phyloP scores from a whole-genome alignment of 2,888 invertebrate genomes.

The Melipona beecheii region DNA sequence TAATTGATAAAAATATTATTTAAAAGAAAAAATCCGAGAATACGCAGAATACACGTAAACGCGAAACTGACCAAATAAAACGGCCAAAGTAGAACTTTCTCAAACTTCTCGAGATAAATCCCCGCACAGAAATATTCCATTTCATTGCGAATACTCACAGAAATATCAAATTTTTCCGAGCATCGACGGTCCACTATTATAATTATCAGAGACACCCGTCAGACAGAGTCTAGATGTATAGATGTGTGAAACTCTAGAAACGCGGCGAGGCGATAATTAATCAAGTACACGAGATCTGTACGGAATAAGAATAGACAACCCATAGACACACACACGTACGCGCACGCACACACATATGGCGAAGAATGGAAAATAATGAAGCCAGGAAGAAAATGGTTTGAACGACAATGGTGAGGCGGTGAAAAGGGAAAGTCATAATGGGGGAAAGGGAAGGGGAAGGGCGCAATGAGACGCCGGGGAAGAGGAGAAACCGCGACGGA shows the following conservation, averaged over 20 bases:
- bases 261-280: background rate
- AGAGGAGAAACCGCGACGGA: slow-evolving; percentile 29
- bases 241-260: background rate
- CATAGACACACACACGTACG: background rate
- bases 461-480: slow-evolving; percentile 16
- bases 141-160: background rate
- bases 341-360: background rate
- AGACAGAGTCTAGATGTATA: background rate
- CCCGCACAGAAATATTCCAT: background rate
- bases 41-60: no score
- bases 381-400: slow-evolving; percentile 21
- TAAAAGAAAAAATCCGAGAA: no score
- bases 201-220: background rate
- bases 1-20: no score
- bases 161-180: background rate
- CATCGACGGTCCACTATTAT: background rate
- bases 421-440: slow-evolving; percentile 38
- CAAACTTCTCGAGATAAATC: no score
- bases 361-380: slow-evolving; percentile 41
- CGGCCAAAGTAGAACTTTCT: no score
- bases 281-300: background rate
- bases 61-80: no score
- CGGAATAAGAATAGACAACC: background rate
- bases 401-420: slow-evolving; percentile 22
- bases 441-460: background rate